Evolutionary conservation across 2,797 vertebrate genomes (phyloP).

Genomic region (Pachyuromys duprasi): DNA sequence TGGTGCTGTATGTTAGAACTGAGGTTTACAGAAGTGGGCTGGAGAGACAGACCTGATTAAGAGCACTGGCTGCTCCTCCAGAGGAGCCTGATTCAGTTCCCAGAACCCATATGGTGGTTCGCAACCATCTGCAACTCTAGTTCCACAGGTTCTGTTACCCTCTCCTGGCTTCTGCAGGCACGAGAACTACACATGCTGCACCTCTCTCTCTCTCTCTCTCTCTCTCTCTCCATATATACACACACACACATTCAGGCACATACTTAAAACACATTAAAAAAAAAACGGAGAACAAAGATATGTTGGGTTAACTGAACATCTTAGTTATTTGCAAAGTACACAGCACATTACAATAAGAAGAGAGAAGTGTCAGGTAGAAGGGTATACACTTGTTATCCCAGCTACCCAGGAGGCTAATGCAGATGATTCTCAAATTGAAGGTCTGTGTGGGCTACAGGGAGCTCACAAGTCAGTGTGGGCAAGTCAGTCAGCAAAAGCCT

Average conservation of each 20-base stretch:
- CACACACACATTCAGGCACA: no score
- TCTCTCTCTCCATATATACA: no score
- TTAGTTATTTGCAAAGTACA: background rate
- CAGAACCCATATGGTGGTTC: background rate
- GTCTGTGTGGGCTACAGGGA: background rate
- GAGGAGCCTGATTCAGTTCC: background rate
- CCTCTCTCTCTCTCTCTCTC: no score
- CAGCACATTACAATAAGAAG: background rate
- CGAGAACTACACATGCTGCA: background rate
- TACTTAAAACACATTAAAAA: background rate
- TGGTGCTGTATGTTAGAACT: background rate
- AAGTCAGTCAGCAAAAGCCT: background rate
- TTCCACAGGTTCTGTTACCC: background rate
- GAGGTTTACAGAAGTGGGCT: background rate
- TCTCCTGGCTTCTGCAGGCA: background rate
- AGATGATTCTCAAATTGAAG: background rate
- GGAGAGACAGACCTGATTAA: background rate
- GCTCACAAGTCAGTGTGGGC: background rate
- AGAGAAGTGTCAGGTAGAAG: background rate
- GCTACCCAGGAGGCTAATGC: background rate
- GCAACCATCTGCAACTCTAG: background rate
- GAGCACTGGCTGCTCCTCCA: background rate
- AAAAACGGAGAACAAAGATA: background rate
- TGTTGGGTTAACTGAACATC: background rate
- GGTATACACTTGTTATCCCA: background rate